phyloP scores from a whole-genome alignment of 2,113 vertebrate species.

The Melanerpes formicivorus region DNA sequence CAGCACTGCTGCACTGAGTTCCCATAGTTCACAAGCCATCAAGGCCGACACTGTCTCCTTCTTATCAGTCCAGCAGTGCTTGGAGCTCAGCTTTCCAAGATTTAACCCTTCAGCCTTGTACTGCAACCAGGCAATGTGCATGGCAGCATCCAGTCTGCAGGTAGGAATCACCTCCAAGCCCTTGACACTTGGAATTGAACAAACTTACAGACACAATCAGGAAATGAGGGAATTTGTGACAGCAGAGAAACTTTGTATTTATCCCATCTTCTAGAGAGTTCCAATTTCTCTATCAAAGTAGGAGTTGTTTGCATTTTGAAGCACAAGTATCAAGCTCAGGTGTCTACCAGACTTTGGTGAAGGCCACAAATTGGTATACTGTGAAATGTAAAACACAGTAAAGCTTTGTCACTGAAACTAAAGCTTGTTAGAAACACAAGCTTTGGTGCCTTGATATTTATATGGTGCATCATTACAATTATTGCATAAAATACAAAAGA shows the following conservation, averaged over 20 bases:
- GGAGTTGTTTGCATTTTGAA: not conserved
- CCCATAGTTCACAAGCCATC: no score
- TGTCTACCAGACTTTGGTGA: not conserved
- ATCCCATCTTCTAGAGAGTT: not conserved
- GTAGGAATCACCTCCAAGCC: not conserved
- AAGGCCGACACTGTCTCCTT: no score
- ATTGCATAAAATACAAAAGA: not conserved
- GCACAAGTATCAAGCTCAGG: not conserved
- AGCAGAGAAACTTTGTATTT: not conserved
- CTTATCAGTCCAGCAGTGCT: no score
- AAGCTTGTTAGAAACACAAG: not conserved
- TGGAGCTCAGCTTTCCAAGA: no score
- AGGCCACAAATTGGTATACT: not conserved
- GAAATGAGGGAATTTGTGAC: not conserved
- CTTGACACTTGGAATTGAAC: not conserved
- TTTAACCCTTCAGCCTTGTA: not conserved
- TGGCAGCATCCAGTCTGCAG: not conserved
- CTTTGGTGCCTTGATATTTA: not conserved
- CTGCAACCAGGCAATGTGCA: conserved; percentile 76
- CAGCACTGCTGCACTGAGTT: no score
- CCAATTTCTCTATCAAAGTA: not conserved
- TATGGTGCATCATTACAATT: not conserved
- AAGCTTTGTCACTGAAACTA: not conserved
- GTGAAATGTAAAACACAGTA: not conserved
- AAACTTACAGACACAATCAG: not conserved